Conservation (phyloP, 2,888 invertebrate species). For the Andrena fulva region DNA sequence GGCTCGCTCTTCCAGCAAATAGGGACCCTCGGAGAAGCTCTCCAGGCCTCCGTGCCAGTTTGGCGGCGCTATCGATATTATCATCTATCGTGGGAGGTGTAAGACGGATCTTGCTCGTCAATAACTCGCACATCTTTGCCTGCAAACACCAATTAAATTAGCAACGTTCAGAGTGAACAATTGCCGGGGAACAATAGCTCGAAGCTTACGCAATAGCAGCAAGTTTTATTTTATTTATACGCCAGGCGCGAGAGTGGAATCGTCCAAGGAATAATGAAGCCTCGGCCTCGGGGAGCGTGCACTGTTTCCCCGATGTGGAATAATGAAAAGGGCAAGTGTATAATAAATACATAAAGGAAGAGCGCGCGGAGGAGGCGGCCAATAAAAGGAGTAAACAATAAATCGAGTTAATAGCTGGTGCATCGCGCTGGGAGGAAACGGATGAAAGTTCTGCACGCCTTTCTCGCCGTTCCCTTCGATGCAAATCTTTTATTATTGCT, state of each 20-base stretch:
- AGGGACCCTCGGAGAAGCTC: slow-evolving; percentile 13
- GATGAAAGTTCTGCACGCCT: slow-evolving; percentile 2
- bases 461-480: neutral
- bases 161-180: neutral
- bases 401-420: slow-evolving; percentile 29
- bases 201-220: neutral
- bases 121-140: too few relatives aligned
- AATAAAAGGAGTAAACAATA: slow-evolving; percentile 32
- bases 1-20: neutral
- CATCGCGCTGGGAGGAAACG: neutral
- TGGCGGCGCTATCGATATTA: neutral
- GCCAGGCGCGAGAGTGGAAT: slow-evolving; percentile 1
- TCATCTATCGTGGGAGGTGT: neutral
- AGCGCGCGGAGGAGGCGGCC: neutral
- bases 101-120: neutral
- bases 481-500: neutral
- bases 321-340: slow-evolving; percentile 33
- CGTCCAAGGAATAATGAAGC: slow-evolving; percentile 20
- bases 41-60: neutral
- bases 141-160: neutral
- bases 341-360: slow-evolving; percentile 36
- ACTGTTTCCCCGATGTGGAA: slow-evolving; percentile 14
- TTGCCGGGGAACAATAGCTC: neutral
- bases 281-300: slow-evolving; percentile 2
- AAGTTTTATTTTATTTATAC: neutral